These are phyloP conservation scores for Sesia bembeciformis DNA, from an alignment of 2,888 invertebrate species.

Conservation along the genomic window DNA sequence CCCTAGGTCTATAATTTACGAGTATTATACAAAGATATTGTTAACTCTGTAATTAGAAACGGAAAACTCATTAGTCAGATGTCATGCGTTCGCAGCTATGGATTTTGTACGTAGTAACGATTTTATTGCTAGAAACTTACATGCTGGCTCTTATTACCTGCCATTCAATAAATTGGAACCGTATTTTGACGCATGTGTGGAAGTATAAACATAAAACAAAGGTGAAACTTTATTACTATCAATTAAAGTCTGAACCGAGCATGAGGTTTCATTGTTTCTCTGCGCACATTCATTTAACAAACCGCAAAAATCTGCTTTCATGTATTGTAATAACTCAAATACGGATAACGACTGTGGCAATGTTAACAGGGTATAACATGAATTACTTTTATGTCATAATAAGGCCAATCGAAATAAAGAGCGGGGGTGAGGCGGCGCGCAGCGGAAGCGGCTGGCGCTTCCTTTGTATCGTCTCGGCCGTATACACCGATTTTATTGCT, in stretches of 20 bases:
- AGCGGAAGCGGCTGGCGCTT: constrained; percentile 15
- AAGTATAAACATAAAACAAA: constrained; percentile 5
- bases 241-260: constrained; percentile 14
- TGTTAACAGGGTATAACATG: constrained; percentile 30
- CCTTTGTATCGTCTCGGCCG: neutral
- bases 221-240: constrained; percentile 16
- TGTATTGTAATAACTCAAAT: constrained; percentile 8
- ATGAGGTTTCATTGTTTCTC: constrained; percentile 18
- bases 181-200: no score
- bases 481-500: constrained; percentile 25
- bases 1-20: neutral
- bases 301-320: neutral
- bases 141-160: no score
- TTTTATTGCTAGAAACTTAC: no score
- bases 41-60: neutral
- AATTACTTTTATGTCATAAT: constrained; percentile 55
- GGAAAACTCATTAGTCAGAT: neutral
- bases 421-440: constrained; percentile 17
- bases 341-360: constrained; percentile 13
- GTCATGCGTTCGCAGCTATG: no score
- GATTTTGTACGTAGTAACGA: no score
- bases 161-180: no score
- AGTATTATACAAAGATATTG: neutral
- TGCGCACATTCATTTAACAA: constrained; percentile 22
- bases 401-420: constrained; percentile 34